phyloP scores from a whole-genome alignment of 2,888 invertebrate species.

The Petrolisthes cinctipes region DNA sequence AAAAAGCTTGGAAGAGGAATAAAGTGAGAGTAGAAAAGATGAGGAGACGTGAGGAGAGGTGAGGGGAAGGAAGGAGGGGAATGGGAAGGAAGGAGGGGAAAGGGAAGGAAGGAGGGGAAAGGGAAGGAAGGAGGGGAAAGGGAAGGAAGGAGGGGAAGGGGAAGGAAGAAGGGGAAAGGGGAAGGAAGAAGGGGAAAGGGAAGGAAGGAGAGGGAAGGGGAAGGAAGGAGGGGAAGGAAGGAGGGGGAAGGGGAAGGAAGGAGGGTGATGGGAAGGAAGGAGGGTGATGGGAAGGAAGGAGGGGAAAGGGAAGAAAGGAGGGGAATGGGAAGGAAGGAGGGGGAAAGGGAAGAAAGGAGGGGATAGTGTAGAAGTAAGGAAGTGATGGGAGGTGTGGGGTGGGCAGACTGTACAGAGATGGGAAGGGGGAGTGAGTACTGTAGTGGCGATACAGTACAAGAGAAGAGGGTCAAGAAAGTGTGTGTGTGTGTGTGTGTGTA shows the following conservation, averaged over 20 bases:
- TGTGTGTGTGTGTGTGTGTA: not conserved
- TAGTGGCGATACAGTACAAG: no score
- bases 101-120: not conserved
- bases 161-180: not conserved
- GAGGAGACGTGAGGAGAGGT: constrained; percentile 19
- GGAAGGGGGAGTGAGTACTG: not conserved
- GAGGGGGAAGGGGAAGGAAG: not conserved
- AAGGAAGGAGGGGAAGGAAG: not conserved
- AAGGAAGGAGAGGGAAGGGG: not conserved
- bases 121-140: not conserved
- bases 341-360: not conserved
- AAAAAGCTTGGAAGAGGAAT: not conserved
- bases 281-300: not conserved
- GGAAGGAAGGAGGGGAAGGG: not conserved
- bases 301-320: not conserved
- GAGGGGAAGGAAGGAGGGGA: constrained; percentile 2
- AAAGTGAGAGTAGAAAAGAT: not conserved
- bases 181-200: not conserved
- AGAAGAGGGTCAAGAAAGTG: not conserved
- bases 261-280: not conserved
- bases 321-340: not conserved
- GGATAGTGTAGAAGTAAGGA: no score
- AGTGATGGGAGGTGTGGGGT: not conserved
- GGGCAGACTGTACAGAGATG: not conserved
- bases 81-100: constrained; percentile 3